Evolutionary conservation across 2,888 invertebrate species (phyloP).

Genomic region (Oeneis ivallda): DNA sequence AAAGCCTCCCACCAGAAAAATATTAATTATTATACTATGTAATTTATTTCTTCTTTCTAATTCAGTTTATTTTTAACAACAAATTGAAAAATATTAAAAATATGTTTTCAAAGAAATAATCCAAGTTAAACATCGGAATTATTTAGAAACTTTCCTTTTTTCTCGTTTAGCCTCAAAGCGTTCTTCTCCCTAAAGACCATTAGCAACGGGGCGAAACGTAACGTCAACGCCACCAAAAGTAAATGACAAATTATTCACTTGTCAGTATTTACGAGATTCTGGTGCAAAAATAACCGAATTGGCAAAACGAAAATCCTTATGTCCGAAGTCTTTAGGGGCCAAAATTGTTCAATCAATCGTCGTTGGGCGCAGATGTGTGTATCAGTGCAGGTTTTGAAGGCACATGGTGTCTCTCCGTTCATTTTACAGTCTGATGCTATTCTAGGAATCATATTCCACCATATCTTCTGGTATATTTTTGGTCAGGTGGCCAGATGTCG

Average conservation of each 20-base stretch:
- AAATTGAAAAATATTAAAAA: background rate
- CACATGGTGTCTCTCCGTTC: slow-evolving; percentile 74
- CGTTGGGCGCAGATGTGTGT: slow-evolving; percentile 43
- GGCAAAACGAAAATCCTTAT: slow-evolving; percentile 38
- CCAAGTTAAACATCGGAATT: slow-evolving; percentile 6
- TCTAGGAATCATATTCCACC: slow-evolving; percentile 77
- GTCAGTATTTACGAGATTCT: slow-evolving; percentile 46
- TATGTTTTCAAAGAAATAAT: slow-evolving; percentile 7
- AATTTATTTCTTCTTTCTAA: background rate
- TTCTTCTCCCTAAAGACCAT: slow-evolving; percentile 57
- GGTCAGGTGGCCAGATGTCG: slow-evolving; percentile 79
- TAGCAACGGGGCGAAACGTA: slow-evolving; percentile 68
- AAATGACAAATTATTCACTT: slow-evolving; percentile 75
- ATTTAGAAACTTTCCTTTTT: slow-evolving; percentile 13
- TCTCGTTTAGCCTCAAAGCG: slow-evolving; percentile 19
- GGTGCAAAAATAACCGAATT: slow-evolving; percentile 23
- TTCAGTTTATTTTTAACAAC: background rate
- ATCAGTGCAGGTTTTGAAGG: slow-evolving; percentile 63
- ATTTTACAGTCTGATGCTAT: slow-evolving; percentile 81
- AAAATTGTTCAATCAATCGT: slow-evolving; percentile 40
- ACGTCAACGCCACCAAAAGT: slow-evolving; percentile 68
- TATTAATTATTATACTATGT: no score
- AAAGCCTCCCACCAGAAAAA: no score
- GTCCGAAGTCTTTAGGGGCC: slow-evolving; percentile 38
- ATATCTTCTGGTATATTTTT: slow-evolving; percentile 69